Evolutionary conservation across 2,797 vertebrate species (phyloP), one percentile per base, ranked within the genome.

Genomic region (Podargus strigoides): DNA sequence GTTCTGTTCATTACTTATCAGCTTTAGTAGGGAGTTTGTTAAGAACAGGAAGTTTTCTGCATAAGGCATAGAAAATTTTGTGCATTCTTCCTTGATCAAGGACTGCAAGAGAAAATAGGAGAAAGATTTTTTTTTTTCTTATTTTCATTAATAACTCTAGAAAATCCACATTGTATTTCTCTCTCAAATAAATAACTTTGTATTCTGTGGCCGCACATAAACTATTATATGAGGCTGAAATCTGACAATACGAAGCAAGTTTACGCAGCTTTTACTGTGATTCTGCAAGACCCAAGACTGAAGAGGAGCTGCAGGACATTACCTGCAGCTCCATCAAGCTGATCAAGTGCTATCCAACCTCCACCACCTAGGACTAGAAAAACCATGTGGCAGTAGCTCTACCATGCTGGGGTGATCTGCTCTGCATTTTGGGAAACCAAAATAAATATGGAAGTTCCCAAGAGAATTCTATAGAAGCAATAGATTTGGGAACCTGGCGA

Each of bases 11-110:
- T 96, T 97, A 96, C 94, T 97, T 96, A 95, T 96, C 70, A 95
- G 95, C 95, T 97, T 98, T 98, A 97, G 96, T 92, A 92, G 93
- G 95, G 60, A 97, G 89, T 96, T 97, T 97, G 97, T 98, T 98
- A 98, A 98, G 95, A 96, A 93, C 91, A 94, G 88, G 93, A 97
- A 97, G 93, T 94, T 97, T 96, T 91, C 76, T 97, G 93, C 96
- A 97, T 78, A 98, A 91, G 76, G 94, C 96, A 97, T 96, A 94
- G 95, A 98, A 97, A 95, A 98, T 95, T 97, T 97, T 98, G 85
- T 97, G 96, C 96, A 98, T 94, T 97, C 96, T 97, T 97, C 96
- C 92, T 97, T 97, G 97, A 97, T 94, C 78, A 97, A 98, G 94
- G 95, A 96, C 98, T 98, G 97, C 91, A 98, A 97, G 96, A 97